phyloP scores from a whole-genome alignment of 2,113 vertebrate species.

The Urocynchramus pylzowi region DNA sequence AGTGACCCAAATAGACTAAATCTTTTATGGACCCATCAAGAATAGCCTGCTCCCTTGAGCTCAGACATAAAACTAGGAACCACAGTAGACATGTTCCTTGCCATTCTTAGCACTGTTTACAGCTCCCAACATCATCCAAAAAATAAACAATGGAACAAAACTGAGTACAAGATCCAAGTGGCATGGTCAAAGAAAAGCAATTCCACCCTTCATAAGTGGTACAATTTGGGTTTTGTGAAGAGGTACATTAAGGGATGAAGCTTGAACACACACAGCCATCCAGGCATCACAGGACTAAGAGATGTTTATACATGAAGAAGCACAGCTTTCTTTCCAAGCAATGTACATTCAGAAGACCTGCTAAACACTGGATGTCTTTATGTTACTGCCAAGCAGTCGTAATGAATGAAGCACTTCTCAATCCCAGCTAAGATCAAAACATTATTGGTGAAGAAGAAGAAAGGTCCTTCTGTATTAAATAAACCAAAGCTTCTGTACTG shows the following conservation, averaged over 20 bases:
- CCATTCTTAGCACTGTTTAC: not conserved
- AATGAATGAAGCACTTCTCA: conserved; percentile 32
- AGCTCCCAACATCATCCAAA: not conserved
- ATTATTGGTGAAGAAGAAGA: conserved; percentile 18
- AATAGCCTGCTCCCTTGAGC: not conserved
- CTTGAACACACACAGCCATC: not conserved
- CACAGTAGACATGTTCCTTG: not conserved
- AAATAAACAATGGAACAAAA: not conserved
- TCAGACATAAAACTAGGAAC: not conserved
- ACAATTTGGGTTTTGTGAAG: not conserved
- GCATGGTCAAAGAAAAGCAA: not conserved
- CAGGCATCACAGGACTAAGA: not conserved
- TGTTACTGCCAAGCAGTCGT: not conserved
- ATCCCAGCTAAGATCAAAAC: conserved; percentile 38
- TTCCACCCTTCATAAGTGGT: not conserved
- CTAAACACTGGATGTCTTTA: conserved; percentile 46
- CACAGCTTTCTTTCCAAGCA: conserved; percentile 9
- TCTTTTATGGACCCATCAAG: not conserved
- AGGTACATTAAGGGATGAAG: not conserved
- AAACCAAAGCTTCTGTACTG: conserved; percentile 11
- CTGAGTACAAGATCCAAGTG: not conserved
- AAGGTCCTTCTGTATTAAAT: conserved; percentile 47
- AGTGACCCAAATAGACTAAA: not conserved
- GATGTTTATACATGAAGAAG: conserved; percentile 15
- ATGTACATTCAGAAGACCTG: not conserved